Base-by-base conservation (phyloP, 2,888 invertebrate species). In the Epirrhoe tristata region DNA sequence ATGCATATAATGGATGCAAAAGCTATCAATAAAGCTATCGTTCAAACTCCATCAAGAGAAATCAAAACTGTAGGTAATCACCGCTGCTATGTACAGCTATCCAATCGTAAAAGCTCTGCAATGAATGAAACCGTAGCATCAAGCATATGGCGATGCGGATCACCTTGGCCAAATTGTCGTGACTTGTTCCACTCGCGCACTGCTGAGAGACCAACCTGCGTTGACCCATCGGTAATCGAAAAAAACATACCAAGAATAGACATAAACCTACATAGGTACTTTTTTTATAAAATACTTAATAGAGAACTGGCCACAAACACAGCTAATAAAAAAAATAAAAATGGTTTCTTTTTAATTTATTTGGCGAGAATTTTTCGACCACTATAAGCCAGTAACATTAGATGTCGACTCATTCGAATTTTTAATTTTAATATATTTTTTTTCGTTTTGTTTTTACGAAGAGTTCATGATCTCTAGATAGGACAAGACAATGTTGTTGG, bases 131-230 rank as follows among this genome's bases (percentile, higher is more conserved):
- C 70, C 72, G 72, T 74, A 73, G 67, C 79, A 76, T 70, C 72
- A 61, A 64, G 69, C 72, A 72, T 71, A 73, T 72, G 74, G 71
- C 60, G 68, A 70, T 70, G 74, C 63, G 72, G 86, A 64, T 85
- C 77, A 73, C 87, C 87, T 87, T 86, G 87, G 85, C 86, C 87
- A 85, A 74, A 79, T 79, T 73, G 61, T 70, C 69, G 73, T 70
- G 73, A 73, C 73, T 73, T 32, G 74, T 51, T 56, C 59, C 65
- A 56, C 69, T 62, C 48, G 61, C 67, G 60, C 54, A 60, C 68
- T 63, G 57, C 57, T 36, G 50, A 43, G 24, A 46, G 17, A 61
- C 72, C 70, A 62, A 63, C 65, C 14, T 70, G 48, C n/a, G 46
- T 34, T 66, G 70, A 72, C 63, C 69, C 61, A 51, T 65, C 63